A percentile compares a stretch with the other conserved stretches of the same genome.
phyloP scores from a whole-genome alignment of 2,797 vertebrate genomes.

The Glossophaga mutica region DNA sequence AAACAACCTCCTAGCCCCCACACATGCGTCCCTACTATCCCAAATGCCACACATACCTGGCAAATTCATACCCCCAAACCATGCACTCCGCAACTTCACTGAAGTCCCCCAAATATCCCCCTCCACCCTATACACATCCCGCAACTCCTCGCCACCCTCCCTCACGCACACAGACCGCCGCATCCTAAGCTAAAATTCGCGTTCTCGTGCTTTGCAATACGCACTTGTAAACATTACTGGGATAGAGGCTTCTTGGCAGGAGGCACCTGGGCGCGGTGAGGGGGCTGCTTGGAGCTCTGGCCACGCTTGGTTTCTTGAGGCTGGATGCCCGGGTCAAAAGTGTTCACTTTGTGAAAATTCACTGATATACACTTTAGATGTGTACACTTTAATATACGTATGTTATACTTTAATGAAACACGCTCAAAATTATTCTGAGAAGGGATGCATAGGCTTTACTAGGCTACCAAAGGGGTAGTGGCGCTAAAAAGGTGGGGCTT shows the following conservation, averaged over 20 bases:
- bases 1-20: not conserved
- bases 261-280: not conserved
- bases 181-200: fast-evolving
- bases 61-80: not conserved
- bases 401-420: not conserved
- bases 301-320: not conserved
- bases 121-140: too few relatives aligned
- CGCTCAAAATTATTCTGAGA: not conserved
- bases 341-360: not conserved
- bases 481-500: not conserved
- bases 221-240: not conserved
- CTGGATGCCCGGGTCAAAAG: not conserved
- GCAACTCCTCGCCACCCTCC: too few relatives aligned
- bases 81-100: not conserved
- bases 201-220: not conserved
- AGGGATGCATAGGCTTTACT: not conserved
- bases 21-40: not conserved
- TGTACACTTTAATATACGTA: not conserved
- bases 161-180: not conserved
- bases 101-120: not conserved
- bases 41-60: not conserved
- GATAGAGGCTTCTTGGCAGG: not conserved
- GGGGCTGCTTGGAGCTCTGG: not conserved
- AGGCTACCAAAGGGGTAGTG: not conserved
- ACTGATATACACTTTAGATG: not conserved